Conservation (phyloP, 2,113 vertebrate species). For the Oreocharis arfaki region DNA sequence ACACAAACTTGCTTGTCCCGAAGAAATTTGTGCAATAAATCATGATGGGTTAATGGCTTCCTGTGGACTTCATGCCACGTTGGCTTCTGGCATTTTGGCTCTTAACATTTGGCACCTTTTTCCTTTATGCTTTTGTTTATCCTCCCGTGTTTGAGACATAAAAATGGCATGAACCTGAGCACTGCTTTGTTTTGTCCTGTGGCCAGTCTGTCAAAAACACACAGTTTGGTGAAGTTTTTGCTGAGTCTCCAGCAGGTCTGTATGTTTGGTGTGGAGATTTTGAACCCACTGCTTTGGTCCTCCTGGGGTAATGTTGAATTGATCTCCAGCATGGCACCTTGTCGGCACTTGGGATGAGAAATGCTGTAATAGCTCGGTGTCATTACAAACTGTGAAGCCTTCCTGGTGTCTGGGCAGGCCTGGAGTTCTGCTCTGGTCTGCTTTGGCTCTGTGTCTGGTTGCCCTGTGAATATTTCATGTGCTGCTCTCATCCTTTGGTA, state of each 20-base stretch:
- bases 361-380: neutral
- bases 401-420: neutral
- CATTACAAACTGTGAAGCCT: neutral
- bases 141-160: neutral
- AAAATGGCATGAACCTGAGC: neutral
- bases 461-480: constrained; percentile 12
- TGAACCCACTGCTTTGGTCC: neutral
- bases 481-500: neutral
- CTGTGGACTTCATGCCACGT: neutral
- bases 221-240: neutral
- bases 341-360: neutral
- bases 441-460: neutral
- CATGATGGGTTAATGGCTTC: neutral
- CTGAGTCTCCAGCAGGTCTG: neutral
- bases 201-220: neutral
- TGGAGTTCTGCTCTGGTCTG: neutral
- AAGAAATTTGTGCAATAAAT: neutral
- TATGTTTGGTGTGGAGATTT: neutral
- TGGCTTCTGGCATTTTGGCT: neutral
- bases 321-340: neutral
- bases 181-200: neutral
- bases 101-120: neutral
- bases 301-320: neutral
- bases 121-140: neutral
- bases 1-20: neutral